Conservation (phyloP, 92 coral and sea anemone species). For the Phenganax marumi region DNA sequence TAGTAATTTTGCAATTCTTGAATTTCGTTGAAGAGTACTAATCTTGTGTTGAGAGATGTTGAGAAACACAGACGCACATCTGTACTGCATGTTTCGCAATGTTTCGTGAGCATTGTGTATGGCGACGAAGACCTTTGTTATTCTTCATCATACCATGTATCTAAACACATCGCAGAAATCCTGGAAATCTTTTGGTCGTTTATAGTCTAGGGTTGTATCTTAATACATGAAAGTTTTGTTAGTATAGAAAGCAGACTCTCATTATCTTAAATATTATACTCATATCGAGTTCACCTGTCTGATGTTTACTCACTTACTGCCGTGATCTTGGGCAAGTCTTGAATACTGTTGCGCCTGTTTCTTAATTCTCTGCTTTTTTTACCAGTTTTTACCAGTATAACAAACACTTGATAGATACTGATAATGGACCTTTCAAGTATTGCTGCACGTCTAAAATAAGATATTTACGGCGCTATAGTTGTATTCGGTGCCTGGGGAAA, state of each 20-base stretch:
- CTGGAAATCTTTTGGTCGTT: neutral
- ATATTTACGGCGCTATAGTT: neutral
- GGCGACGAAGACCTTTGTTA: neutral
- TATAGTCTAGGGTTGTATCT: neutral
- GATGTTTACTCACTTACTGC: constrained; percentile 20
- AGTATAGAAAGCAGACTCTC: constrained; percentile 1
- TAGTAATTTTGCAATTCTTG: neutral
- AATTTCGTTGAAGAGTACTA: neutral
- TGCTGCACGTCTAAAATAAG: neutral
- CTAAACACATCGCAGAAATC: neutral
- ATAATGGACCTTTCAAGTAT: neutral
- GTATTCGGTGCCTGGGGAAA: neutral
- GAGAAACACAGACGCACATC: neutral
- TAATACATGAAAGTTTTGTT: neutral
- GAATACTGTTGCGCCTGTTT: neutral
- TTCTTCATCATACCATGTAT: neutral
- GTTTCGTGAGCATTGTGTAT: neutral
- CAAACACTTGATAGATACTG: neutral
- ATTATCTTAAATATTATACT: neutral
- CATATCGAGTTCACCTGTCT: neutral
- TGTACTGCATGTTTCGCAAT: neutral
- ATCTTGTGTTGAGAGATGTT: constrained; percentile 22
- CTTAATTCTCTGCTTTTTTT: neutral
- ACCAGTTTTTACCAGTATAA: neutral
- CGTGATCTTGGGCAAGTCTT: neutral